phyloP scores from a whole-genome alignment of 2,113 vertebrate species.

The Phyllopteryx taeniolatus region DNA sequence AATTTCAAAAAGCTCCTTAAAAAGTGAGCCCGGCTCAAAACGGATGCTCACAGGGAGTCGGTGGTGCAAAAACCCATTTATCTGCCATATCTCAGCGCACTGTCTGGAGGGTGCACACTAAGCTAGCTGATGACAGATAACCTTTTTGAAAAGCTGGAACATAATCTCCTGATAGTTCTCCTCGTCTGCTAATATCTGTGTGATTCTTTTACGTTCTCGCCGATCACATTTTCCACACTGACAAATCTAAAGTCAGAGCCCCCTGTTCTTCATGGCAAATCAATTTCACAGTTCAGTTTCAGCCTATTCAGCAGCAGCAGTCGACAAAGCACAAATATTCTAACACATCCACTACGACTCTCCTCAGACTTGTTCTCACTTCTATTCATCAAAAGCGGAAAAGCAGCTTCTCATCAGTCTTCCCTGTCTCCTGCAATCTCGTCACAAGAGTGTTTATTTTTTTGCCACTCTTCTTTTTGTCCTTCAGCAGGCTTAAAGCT shows the following conservation, averaged over 20 bases:
- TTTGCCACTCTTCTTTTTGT: not conserved
- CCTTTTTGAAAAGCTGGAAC: slow-evolving; percentile 40
- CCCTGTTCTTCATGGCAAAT: slow-evolving; percentile 9
- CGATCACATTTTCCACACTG: slow-evolving; percentile 4
- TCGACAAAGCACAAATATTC: slow-evolving; percentile 27
- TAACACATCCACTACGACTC: slow-evolving; percentile 24
- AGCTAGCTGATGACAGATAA: slow-evolving; percentile 43
- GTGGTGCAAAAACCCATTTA: slow-evolving; percentile 15
- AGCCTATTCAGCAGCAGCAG: slow-evolving; percentile 14
- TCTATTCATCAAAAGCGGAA: slow-evolving; percentile 43
- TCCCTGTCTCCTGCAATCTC: slow-evolving; percentile 46
- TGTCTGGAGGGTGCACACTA: slow-evolving; percentile 23
- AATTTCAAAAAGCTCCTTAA: slow-evolving; percentile 23
- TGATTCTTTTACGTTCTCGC: slow-evolving; percentile 15
- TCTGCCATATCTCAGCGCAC: slow-evolving; percentile 27
- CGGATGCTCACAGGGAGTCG: not conserved
- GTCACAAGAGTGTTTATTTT: slow-evolving; percentile 44
- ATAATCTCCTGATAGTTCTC: slow-evolving; percentile 18
- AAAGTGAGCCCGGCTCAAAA: slow-evolving; percentile 13
- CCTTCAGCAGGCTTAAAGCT: slow-evolving; percentile 4
- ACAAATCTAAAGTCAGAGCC: slow-evolving; percentile 11
- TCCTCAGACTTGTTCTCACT: slow-evolving; percentile 44
- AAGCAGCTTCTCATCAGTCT: slow-evolving; percentile 38
- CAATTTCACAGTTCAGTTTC: slow-evolving; percentile 17
- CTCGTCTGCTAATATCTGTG: slow-evolving; percentile 2